Conservation (phyloP, 2,888 invertebrate species). For the Brassicogethes aeneus region DNA sequence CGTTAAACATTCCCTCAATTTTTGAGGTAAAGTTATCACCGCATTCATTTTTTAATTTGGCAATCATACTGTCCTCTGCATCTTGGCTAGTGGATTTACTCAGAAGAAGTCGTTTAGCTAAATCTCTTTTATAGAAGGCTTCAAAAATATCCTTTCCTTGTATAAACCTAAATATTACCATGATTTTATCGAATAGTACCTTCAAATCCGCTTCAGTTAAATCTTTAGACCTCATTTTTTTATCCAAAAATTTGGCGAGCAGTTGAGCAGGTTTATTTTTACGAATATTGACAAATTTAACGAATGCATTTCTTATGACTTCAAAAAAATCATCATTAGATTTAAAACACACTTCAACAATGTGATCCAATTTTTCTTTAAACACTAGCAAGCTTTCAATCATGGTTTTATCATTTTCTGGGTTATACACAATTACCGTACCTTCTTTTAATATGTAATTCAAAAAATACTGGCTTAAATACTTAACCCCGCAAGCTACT, state of each 20-base stretch:
- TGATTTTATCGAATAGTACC: conserved; percentile 86
- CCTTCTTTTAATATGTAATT: conserved; percentile 92
- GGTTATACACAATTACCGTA: conserved; percentile 76
- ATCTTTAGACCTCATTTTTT: conserved; percentile 88
- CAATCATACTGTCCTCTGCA: conserved; percentile 97
- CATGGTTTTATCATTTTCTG: conserved; percentile 87
- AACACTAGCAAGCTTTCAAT: conserved; percentile 90
- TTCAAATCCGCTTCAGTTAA: conserved; percentile 95
- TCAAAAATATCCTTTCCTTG: conserved; percentile 99
- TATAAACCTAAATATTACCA: conserved; percentile 95
- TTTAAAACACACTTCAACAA: conserved; percentile 80
- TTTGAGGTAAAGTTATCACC: conserved; percentile 97
- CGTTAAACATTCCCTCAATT: conserved; percentile 98
- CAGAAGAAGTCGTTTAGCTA: conserved; percentile 89
- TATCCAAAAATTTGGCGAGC: conserved; percentile 95
- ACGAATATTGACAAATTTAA: conserved; percentile 90
- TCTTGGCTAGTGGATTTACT: conserved; percentile 97
- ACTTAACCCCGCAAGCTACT: conserved; percentile 77
- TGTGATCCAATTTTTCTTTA: conserved; percentile 90
- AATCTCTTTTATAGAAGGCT: conserved; percentile 97
- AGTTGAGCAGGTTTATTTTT: conserved; percentile 96
- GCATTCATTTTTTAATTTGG: conserved; percentile 95
- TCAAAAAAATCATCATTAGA: conserved; percentile 77
- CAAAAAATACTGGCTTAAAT: conserved; percentile 79
- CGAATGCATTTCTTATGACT: conserved; percentile 89